These are phyloP conservation scores for Eriosoma lanigerum DNA, from an alignment of 1,140 invertebrate genomes.

Conservation along the genomic window DNA sequence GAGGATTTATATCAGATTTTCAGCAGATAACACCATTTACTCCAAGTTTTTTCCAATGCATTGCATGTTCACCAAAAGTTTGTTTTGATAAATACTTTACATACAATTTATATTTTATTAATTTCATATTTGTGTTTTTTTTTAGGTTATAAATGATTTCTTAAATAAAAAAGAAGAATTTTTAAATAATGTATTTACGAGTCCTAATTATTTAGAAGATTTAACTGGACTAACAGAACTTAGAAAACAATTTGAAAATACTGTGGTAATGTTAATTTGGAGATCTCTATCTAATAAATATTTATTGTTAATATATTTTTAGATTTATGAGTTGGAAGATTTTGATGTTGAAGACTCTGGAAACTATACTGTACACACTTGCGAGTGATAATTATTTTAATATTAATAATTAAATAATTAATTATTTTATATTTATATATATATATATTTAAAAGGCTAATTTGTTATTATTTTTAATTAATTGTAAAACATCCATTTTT, in stretches of 20 bases:
- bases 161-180: constrained; percentile 72
- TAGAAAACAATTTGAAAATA: constrained; percentile 66
- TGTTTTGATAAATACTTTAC: constrained; percentile 47
- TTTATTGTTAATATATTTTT: constrained; percentile 27
- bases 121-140: constrained; percentile 51
- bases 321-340: constrained; percentile 55
- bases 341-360: constrained; percentile 51
- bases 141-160: constrained; percentile 71
- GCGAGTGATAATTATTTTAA: neutral
- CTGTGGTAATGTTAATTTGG: constrained; percentile 62
- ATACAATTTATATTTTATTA: neutral
- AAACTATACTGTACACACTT: neutral
- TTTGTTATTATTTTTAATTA: too few relatives aligned
- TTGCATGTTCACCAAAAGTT: constrained; percentile 79
- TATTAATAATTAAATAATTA: too few relatives aligned
- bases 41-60: constrained; percentile 83
- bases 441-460: too few relatives aligned
- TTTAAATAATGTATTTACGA: constrained; percentile 81
- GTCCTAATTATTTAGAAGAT: constrained; percentile 81
- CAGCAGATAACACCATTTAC: constrained; percentile 80
- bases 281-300: neutral
- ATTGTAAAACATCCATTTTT: too few relatives aligned
- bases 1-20: constrained; percentile 84
- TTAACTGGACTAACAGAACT: constrained; percentile 81
- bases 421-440: too few relatives aligned